phyloP scores from a whole-genome alignment of 2,888 invertebrate species.

The Sphinx pinastri region DNA sequence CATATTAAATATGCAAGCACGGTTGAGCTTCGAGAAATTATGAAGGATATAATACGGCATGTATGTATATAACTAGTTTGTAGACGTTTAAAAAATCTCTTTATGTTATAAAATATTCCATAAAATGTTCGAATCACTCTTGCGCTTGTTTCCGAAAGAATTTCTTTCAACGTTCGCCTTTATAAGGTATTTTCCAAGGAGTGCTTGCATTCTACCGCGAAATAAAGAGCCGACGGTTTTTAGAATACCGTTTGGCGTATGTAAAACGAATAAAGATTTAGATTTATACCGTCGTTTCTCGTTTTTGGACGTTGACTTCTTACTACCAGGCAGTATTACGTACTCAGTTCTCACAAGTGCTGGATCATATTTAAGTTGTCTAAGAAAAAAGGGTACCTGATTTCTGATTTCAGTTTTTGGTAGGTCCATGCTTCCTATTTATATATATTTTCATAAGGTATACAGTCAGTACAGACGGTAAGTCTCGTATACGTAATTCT shows the following conservation, averaged over 20 bases:
- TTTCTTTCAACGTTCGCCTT: constrained; percentile 41
- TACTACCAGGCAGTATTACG: too few relatives aligned
- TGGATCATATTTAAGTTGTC: too few relatives aligned
- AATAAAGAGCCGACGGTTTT: constrained; percentile 27
- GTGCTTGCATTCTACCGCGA: constrained; percentile 27
- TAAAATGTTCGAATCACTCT: constrained; percentile 42
- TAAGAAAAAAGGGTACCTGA: too few relatives aligned
- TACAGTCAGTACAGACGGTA: too few relatives aligned
- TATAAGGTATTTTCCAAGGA: constrained; percentile 41
- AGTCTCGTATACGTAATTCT: too few relatives aligned
- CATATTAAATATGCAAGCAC: neutral
- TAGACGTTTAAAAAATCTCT: neutral
- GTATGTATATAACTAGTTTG: neutral
- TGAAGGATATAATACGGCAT: too few relatives aligned
- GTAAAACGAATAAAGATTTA: neutral
- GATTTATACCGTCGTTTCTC: neutral
- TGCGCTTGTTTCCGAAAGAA: constrained; percentile 38
- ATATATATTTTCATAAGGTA: too few relatives aligned
- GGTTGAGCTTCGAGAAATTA: too few relatives aligned
- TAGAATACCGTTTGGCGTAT: constrained; percentile 18
- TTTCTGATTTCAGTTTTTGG: too few relatives aligned
- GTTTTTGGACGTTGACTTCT: too few relatives aligned
- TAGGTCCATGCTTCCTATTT: too few relatives aligned
- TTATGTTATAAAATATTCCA: constrained; percentile 2
- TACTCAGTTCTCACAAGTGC: too few relatives aligned